Evolutionary conservation across 1,140 invertebrate species (phyloP).

Genomic region (Trichomalopsis sarcophagae): DNA sequence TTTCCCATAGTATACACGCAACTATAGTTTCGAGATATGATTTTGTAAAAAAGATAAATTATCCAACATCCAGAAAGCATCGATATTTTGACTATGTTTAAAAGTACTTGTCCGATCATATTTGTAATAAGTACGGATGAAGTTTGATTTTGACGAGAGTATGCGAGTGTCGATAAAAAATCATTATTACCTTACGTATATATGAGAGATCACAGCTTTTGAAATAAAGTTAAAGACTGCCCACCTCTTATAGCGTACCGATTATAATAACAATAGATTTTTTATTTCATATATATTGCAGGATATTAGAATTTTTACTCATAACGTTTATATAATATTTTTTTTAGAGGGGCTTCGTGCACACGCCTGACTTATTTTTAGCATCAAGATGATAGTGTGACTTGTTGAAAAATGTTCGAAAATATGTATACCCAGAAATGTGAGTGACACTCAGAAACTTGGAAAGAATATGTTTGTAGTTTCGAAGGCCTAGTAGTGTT

Average conservation of each 20-base stretch:
- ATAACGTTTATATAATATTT: slow-evolving; percentile 40
- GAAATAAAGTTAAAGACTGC: slow-evolving; percentile 38
- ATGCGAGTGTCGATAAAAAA: slow-evolving; percentile 9
- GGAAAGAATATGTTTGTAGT: not conserved
- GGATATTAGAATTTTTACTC: slow-evolving; percentile 31
- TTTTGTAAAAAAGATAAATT: not conserved
- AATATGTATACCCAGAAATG: not conserved
- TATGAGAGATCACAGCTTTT: slow-evolving; percentile 34
- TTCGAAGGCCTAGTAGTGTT: not conserved
- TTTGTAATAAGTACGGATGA: slow-evolving; percentile 8
- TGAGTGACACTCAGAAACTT: slow-evolving; percentile 15
- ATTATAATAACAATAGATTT: slow-evolving; percentile 22
- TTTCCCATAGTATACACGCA: too few relatives aligned
- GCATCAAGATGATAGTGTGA: slow-evolving; percentile 1
- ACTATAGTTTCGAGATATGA: too few relatives aligned
- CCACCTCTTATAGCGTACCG: slow-evolving; percentile 30
- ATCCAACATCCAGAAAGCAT: not conserved
- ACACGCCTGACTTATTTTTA: slow-evolving; percentile 6
- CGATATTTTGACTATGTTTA: not conserved
- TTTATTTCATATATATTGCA: slow-evolving; percentile 21
- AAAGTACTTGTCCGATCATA: slow-evolving; percentile 20
- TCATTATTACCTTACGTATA: slow-evolving; percentile 19
- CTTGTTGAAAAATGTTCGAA: not conserved
- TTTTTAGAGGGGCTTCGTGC: slow-evolving; percentile 9
- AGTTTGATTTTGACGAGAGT: slow-evolving; percentile 11